Conservation (phyloP, 2,888 invertebrate genomes). For the Octodonta nipae region DNA sequence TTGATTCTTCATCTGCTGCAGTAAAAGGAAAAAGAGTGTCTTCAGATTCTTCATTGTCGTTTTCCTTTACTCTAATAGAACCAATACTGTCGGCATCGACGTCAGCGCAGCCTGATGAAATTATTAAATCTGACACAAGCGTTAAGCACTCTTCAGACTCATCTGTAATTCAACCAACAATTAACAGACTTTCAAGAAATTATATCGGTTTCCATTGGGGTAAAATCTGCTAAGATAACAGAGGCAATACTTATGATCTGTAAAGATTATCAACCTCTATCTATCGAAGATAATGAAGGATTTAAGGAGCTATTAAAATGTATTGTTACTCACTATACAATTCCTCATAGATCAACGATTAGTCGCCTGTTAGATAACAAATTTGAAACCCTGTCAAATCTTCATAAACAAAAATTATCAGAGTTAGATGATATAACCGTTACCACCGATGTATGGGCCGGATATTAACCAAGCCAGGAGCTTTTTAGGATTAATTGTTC, state of each 20-base stretch:
- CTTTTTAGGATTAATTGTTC: constrained; percentile 14
- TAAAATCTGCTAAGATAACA: too few species aligned
- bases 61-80: too few species aligned
- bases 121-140: too few species aligned
- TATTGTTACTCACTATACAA: constrained; percentile 10
- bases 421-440: constrained; percentile 4
- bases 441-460: constrained; percentile 16
- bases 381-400: constrained; percentile 7
- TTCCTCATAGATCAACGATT: constrained; percentile 11
- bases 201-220: too few species aligned
- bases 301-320: constrained; percentile 12
- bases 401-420: constrained; percentile 9
- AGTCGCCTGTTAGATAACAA: constrained; percentile 10
- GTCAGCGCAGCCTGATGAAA: too few species aligned
- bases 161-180: too few species aligned
- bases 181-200: too few species aligned
- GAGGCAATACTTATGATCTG: constrained; percentile 13
- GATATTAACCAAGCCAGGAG: constrained; percentile 14
- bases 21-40: too few species aligned
- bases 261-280: constrained; percentile 12
- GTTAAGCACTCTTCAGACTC: too few species aligned
- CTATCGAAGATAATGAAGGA: constrained; percentile 12
- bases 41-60: too few species aligned
- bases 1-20: too few species aligned
- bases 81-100: too few species aligned